Evolutionary conservation across 2,113 vertebrate genomes (phyloP).

Genomic region (Amia ocellicauda): DNA sequence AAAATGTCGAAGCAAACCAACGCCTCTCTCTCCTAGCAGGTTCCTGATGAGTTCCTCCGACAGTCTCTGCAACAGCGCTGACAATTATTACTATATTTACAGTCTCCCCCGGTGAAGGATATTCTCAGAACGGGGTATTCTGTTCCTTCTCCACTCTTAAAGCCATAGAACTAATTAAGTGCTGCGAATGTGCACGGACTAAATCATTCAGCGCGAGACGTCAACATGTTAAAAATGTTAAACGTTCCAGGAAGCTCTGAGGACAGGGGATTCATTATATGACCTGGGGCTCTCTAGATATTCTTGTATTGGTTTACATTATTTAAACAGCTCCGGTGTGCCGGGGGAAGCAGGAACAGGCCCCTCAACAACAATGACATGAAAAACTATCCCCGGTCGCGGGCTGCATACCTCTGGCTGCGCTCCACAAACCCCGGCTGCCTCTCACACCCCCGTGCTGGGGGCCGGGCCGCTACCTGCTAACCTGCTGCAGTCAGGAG

Average conservation of each 20-base stretch:
- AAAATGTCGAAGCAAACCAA: too few species aligned
- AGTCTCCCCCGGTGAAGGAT: too few species aligned
- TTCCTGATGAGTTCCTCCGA: too few species aligned
- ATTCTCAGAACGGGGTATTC: too few species aligned
- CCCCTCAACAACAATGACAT: slow-evolving; percentile 7
- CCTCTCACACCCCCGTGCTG: not conserved
- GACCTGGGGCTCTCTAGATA: slow-evolving; percentile 1
- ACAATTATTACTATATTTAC: too few species aligned
- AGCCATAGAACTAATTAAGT: slow-evolving; percentile 10
- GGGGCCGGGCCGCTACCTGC: not conserved
- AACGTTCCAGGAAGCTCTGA: not conserved
- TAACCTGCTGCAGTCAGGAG: not conserved
- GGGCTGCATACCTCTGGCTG: not conserved
- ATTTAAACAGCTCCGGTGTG: slow-evolving; percentile 6
- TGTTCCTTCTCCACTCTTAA: not conserved
- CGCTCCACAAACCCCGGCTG: not conserved
- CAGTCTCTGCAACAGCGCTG: too few species aligned
- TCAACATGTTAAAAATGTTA: not conserved
- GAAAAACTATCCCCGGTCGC: not conserved
- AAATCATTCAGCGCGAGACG: not conserved
- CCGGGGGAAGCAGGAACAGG: slow-evolving; percentile 3
- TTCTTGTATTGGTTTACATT: slow-evolving; percentile 17
- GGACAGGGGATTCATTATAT: slow-evolving; percentile 14
- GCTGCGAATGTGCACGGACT: slow-evolving; percentile 10
- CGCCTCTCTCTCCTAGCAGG: too few species aligned